Evolutionary conservation across 2,888 invertebrate genomes (phyloP).

Genomic region (Metacarcinus magister): DNA sequence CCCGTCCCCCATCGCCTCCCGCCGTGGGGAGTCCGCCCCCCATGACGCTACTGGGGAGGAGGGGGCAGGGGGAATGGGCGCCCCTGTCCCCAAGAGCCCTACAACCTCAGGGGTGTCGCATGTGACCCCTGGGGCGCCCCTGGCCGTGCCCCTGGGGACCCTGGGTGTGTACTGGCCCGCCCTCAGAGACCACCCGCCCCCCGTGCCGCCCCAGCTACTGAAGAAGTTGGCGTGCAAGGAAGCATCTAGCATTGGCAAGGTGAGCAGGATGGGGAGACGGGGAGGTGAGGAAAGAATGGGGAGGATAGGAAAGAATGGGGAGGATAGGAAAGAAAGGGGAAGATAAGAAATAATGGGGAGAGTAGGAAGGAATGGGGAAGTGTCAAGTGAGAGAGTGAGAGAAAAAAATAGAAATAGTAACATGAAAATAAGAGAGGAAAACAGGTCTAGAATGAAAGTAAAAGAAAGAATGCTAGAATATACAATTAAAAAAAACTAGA

Average conservation of each 20-base stretch:
- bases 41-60: conserved; percentile 35
- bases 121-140: conserved; percentile 10
- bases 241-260: conserved; percentile 80
- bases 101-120: not conserved
- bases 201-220: conserved; percentile 80
- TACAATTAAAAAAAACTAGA: not conserved
- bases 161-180: conserved; percentile 80
- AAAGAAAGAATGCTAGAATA: not conserved
- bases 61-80: conserved; percentile 17
- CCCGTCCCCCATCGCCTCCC: conserved; percentile 69
- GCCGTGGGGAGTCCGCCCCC: conserved; percentile 31
- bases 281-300: too few relatives aligned
- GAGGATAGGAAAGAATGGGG: not conserved
- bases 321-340: not conserved
- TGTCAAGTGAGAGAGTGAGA: not conserved
- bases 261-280: not conserved
- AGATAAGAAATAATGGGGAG: not conserved
- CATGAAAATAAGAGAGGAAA: not conserved
- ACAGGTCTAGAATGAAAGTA: not conserved
- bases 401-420: not conserved
- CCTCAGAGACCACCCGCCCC: conserved; percentile 80
- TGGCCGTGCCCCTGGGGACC: conserved; percentile 13
- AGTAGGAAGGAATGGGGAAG: not conserved
- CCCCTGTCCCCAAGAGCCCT: conserved; percentile 50
- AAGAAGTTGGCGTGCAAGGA: conserved; percentile 82